A percentile compares a stretch with the other conserved stretches of the same genome.
Evolutionary conservation across 2,113 vertebrate genomes (phyloP).

Genomic region (Pterocles gutturalis): DNA sequence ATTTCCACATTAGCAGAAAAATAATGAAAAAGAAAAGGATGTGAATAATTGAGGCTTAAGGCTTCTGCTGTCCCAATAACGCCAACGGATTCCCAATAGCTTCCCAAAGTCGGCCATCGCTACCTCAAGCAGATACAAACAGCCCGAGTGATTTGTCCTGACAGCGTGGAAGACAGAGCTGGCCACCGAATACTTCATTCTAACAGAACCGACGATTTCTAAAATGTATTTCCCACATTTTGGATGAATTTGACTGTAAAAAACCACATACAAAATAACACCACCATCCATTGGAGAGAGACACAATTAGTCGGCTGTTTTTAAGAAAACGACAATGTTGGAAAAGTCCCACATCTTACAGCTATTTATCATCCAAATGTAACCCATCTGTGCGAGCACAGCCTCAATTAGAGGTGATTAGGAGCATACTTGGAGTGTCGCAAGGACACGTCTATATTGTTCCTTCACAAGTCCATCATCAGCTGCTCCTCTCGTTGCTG

Average conservation of each 20-base stretch:
- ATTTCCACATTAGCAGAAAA: not conserved
- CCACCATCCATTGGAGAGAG: not conserved
- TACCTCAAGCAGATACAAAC: not conserved
- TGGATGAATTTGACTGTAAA: not conserved
- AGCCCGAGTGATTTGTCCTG: not conserved
- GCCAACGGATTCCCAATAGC: not conserved
- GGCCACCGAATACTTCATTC: not conserved
- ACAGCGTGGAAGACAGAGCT: not conserved
- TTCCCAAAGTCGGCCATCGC: not conserved
- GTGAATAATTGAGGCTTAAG: not conserved
- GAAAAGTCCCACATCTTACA: not conserved
- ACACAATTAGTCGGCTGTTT: not conserved
- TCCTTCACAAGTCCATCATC: not conserved
- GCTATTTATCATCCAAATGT: constrained; percentile 1
- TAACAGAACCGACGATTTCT: not conserved
- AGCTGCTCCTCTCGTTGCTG: not conserved
- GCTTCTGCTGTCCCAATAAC: not conserved
- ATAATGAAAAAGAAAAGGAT: not conserved
- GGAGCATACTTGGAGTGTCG: not conserved
- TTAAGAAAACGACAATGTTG: not conserved
- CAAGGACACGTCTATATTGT: not conserved
- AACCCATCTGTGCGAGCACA: not conserved
- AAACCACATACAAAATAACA: not conserved
- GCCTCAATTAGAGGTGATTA: constrained; percentile 23
- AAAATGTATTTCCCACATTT: not conserved